These are phyloP conservation scores for Ochlodes sylvanus DNA, from an alignment of 2,888 invertebrate species.

Conservation along the genomic window DNA sequence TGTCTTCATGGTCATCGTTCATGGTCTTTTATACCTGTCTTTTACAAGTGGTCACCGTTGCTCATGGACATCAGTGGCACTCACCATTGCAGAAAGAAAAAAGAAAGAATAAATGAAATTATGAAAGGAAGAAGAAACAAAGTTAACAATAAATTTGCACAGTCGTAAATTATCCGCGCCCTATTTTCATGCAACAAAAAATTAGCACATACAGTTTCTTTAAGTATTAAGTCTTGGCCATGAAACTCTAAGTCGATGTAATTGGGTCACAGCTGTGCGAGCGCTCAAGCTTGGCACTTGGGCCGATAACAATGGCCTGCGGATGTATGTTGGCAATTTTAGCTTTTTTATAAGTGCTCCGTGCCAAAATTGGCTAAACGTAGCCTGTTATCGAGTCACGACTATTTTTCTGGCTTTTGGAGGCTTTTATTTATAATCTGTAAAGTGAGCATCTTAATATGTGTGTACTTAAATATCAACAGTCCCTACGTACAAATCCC, in stretches of 20 bases:
- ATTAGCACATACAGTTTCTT: slow-evolving; percentile 9
- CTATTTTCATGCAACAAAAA: background rate
- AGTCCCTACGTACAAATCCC: no score
- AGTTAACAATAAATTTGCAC: no score
- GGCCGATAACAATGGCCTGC: slow-evolving; percentile 11
- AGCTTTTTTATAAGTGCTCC: slow-evolving; percentile 1
- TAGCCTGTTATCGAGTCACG: background rate
- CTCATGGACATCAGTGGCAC: no score
- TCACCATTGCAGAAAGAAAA: no score
- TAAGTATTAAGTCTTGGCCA: slow-evolving; percentile 12
- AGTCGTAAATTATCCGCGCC: background rate
- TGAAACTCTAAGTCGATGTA: slow-evolving; percentile 13
- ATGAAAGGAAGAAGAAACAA: no score
- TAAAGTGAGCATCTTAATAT: no score
- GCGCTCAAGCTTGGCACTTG: slow-evolving; percentile 14
- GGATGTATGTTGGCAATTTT: slow-evolving; percentile 17
- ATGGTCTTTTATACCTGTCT: no score
- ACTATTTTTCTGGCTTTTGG: background rate
- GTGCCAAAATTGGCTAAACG: background rate
- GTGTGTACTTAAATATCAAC: no score
- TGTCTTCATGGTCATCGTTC: no score
- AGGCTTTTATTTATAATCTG: no score
- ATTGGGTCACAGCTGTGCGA: slow-evolving; percentile 13
- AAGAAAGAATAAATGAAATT: no score
- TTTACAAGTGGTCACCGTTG: no score